Base-by-base conservation (phyloP, 2,797 vertebrate species). In the Distichodus sexfasciatus region DNA sequence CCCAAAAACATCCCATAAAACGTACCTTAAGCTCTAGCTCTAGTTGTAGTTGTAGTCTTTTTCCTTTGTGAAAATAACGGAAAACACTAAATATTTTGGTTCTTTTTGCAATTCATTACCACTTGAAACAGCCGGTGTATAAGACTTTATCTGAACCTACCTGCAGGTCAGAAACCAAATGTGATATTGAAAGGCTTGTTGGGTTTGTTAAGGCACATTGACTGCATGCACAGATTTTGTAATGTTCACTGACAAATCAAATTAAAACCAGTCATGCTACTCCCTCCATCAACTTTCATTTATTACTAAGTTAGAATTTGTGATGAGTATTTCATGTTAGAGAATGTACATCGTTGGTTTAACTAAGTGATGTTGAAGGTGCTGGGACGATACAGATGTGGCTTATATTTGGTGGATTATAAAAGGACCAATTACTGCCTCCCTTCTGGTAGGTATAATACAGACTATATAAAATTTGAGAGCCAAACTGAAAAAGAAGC, bases 361-460 rank as follows among this genome's bases (percentile, higher is more conserved):
- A 17, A 15, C 38, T 26, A 24, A 38, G 9, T 41, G 19, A 50
- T 68, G 19, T 57, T 76, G 14, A 67, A 96, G 94, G 54, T 96
- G 94, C 85, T 96, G 94, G 94, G 94, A 95, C n/a, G 94, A 95
- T 80, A 92, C 88, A 17, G 89, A 91, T 43, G 88, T 84, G 3
- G 80, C 79, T 12, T 87, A 73, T 24, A 85, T 91, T 78, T 94
- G 94, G 93, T 96, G 94, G 94, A 92, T 95, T 55, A 94, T 96
- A 79, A 96, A 94, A 84, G 92, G 91, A 41, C 93, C 94, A 48
- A 94, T 95, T 58, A 93, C 94, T 41, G 76, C 86, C 11, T 92
- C 94, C 0, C 84, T 95, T 71, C 86, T 94, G 81, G 94, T 95
- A 86, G 93, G 90, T 88, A 9, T 10, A 17, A 15, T 54, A 40